Base-by-base conservation (phyloP, 2,797 vertebrate species). In the Coilia nasus region DNA sequence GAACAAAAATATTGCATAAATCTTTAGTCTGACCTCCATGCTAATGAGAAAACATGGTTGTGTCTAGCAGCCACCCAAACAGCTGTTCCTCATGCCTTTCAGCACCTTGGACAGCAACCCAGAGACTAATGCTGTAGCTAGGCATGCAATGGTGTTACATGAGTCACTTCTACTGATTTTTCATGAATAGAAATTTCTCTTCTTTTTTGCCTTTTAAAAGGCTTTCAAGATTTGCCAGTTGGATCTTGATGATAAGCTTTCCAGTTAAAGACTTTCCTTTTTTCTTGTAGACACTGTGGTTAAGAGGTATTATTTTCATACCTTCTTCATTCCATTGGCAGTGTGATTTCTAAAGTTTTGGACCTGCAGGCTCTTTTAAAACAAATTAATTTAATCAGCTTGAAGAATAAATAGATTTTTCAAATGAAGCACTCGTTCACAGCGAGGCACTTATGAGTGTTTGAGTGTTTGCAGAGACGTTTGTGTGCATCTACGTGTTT, bases 301-400 rank as follows among this genome's bases (percentile, higher is more conserved):
- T 41, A 28, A 15, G 6, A 17, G 3, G 35, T 41, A 41, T 41
- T 41, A 41, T 41, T 2, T 41, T 41, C n/a, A 67, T 62, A 6
- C 23, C 6, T 23, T 62, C 62, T 28, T 23, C 23, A 3, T 25
- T 28, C 23, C 0, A 28, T 14, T 64, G 14, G 64, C 15, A 31
- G 28, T 71, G 28, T 35, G 64, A 28, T 31, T 31, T 71, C 25
- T 17, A 71, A 71, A 25, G 23, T 25, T 31, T 25, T 71, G 17
- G 31, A 71, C 64, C 64, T 71, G 71, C 71, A 7, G 35, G 71
- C 19, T 44, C 31, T 41, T 78, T 78, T 44, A 78, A 2, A 78
- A 19, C 71, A 21, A 44, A 85, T 67, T 54, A 85, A 82, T 82
- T 85, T 50, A 54, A 85, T 82, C 71, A 85, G 62, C 19, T 71